A percentile compares a stretch with the other conserved stretches of the same genome.
Evolutionary conservation across 2,797 vertebrate species (phyloP).

Genomic region (Dicrostonyx torquatus): DNA sequence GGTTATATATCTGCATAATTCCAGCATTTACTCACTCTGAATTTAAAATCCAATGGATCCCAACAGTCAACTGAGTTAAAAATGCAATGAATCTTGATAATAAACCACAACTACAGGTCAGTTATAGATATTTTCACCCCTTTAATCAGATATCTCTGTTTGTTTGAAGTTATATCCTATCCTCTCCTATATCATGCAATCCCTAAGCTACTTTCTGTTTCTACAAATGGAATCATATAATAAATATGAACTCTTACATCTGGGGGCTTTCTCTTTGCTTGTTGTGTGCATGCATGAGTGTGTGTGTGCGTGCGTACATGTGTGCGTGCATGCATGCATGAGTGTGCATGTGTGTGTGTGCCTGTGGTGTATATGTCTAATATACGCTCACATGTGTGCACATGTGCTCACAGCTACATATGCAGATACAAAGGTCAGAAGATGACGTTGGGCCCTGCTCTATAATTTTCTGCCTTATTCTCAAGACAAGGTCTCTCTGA

Average conservation of each 20-base stretch:
- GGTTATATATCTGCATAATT: not conserved
- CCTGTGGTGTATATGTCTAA: not conserved
- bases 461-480: not conserved
- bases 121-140: not conserved
- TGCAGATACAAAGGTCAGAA: not conserved
- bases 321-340: too few relatives aligned
- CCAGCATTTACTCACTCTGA: constrained; percentile 18
- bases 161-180: not conserved
- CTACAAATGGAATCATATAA: constrained; percentile 1
- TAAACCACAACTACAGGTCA: not conserved
- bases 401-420: not conserved
- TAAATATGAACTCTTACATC: not conserved
- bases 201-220: not conserved
- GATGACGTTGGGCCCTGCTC: not conserved
- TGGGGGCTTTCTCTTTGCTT: not conserved
- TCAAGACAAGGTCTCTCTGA: not conserved
- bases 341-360: not conserved
- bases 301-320: not conserved
- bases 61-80: not conserved
- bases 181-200: not conserved
- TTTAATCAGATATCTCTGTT: not conserved
- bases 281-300: not conserved
- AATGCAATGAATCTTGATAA: constrained; percentile 1
- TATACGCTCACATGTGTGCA: not conserved
- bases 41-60: not conserved